A percentile compares a stretch with the other conserved stretches of the same genome.
These are phyloP conservation scores for Morpho achilles DNA, from an alignment of 2,888 invertebrate species.

Conservation along the genomic window DNA sequence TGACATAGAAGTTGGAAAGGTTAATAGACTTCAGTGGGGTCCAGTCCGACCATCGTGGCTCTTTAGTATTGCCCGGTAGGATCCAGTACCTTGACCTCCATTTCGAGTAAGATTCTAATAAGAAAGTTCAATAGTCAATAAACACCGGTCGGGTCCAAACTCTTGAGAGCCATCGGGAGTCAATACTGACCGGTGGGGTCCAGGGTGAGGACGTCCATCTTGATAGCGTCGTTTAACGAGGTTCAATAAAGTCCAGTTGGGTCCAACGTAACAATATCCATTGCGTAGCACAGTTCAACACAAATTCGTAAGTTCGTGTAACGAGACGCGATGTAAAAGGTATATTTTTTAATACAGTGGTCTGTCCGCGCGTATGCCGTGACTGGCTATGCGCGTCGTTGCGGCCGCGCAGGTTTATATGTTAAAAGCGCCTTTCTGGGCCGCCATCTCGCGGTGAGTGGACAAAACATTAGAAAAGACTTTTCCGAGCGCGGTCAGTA, in stretches of 20 bases:
- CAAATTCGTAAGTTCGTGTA: conserved; percentile 50
- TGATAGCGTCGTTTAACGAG: conserved; percentile 16
- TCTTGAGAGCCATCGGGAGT: conserved; percentile 38
- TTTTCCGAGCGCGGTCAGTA: conserved; percentile 37
- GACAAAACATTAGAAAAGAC: conserved; percentile 38
- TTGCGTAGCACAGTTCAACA: conserved; percentile 57
- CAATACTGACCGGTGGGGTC: conserved; percentile 67
- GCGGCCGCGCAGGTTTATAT: conserved; percentile 56
- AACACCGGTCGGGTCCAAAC: conserved; percentile 44
- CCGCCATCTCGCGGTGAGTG: conserved; percentile 64
- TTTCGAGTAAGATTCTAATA: conserved; percentile 41
- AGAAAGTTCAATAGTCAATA: conserved; percentile 37
- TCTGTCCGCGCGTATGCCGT: conserved; percentile 53
- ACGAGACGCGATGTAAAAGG: conserved; percentile 39
- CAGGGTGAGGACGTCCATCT: conserved; percentile 58
- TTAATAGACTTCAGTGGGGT: conserved; percentile 71
- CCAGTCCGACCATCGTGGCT: conserved; percentile 58
- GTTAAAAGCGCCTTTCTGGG: conserved; percentile 47
- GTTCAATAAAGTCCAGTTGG: conserved; percentile 70
- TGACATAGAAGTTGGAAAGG: conserved; percentile 39
- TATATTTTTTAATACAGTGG: conserved; percentile 38
- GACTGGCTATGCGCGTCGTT: conserved; percentile 60
- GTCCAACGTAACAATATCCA: conserved; percentile 69
- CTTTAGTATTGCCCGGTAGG: conserved; percentile 65
- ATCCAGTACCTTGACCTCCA: conserved; percentile 54